Evolutionary conservation across 2,797 vertebrate species (phyloP), one percentile per base, ranked within the genome.

Genomic region (Brotula barbata): DNA sequence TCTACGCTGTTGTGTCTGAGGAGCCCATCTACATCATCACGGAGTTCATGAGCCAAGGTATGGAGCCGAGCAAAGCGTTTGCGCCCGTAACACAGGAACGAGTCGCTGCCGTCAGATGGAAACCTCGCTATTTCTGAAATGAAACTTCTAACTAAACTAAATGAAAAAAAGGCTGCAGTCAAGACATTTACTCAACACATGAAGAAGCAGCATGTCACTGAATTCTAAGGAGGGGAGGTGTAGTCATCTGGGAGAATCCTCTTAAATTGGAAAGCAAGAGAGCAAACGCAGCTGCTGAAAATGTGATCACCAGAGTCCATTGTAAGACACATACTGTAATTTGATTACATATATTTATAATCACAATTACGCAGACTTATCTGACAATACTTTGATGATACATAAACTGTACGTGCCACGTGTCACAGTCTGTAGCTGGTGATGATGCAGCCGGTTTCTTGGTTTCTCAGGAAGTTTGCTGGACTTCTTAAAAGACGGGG

Each of bases 11-110:
- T 16, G 96, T 98, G 63, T 99, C 97, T 0, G 95, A 98, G 77
- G 97, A 98, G 61, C 97, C 97, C 75, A 98, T 99, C 86, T 99
- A 97, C 87, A 99, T 99, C 6, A 96, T 99, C 85, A 99, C 96
- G 0, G 97, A 98, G 89, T 98, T 93, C 88, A 97, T 99, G 96
- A 93, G 91, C 86, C 92, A 97, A 82, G 96, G 96, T 97, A 82
- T 28, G 21, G n/a, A 37, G 21, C 53, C 51, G 64, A 65, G 55
- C 41, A 44, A 68, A 63, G 31, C 66, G 37, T 53, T 51, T 55
- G 63, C 6, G 19, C 31, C 52, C 62, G 36, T 70, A 58, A 78
- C 54, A 3, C 46, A 65, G 44, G 63, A 48, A 52, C 42, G 44
- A 77, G 51, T 48, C 12, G 14, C 43, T 64, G 49, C 19, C 8